Percentiles rank a stretch among this genome's conserved stretches.
phyloP scores from a whole-genome alignment of 92 coral and sea anemone species.

The Nematostella vectensis region DNA sequence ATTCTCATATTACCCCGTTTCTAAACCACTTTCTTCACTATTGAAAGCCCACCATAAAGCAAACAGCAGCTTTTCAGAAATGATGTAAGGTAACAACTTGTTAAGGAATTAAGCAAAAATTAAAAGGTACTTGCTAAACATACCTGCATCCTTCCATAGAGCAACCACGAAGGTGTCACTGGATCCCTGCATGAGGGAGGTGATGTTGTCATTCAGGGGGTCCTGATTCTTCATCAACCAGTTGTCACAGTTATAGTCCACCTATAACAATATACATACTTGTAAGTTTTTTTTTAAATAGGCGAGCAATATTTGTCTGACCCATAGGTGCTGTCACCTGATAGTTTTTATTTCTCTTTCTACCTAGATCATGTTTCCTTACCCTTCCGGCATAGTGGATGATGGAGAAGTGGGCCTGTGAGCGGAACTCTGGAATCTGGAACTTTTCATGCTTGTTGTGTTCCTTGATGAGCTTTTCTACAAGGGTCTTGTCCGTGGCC shows the following conservation, averaged over 20 bases:
- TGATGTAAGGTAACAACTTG: too few relatives aligned
- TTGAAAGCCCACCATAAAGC: too few relatives aligned
- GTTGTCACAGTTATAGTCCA: slow-evolving; percentile 78
- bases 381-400: slow-evolving; percentile 97
- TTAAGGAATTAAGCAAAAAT: too few relatives aligned
- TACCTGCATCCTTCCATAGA: slow-evolving; percentile 96
- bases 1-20: too few relatives aligned
- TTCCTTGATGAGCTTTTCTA: slow-evolving; percentile 82
- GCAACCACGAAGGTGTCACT: slow-evolving; percentile 78
- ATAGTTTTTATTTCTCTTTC: too few relatives aligned
- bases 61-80: too few relatives aligned
- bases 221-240: slow-evolving; percentile 98
- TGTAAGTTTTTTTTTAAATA: background rate
- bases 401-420: slow-evolving; percentile 83
- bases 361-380: too few relatives aligned
- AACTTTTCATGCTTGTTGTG: slow-evolving; percentile 71
- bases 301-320: too few relatives aligned
- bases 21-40: too few relatives aligned
- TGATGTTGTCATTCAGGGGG: slow-evolving; percentile 94
- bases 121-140: too few relatives aligned
- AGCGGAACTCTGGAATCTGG: slow-evolving; percentile 94
- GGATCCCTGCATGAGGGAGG: slow-evolving; percentile 69
- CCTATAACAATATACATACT: slow-evolving; percentile 26
- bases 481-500: slow-evolving; percentile 89
- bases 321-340: too few relatives aligned